Evolutionary conservation across 2,113 vertebrate species (phyloP).

Genomic region (Picathartes gymnocephalus): DNA sequence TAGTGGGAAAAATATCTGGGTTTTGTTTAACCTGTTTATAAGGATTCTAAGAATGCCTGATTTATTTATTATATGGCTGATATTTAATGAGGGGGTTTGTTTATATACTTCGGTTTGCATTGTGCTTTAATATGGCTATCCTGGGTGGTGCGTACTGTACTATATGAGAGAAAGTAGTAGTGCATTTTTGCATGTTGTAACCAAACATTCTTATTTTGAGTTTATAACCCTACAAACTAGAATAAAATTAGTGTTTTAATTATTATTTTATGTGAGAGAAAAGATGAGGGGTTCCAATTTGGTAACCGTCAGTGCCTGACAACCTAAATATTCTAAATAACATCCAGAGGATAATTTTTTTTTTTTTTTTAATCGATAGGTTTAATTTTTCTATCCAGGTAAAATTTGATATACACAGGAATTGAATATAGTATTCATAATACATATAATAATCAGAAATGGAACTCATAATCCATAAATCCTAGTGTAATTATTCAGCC

Average conservation of each 20-base stretch:
- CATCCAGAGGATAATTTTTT: neutral
- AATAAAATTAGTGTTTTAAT: neutral
- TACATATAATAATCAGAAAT: neutral
- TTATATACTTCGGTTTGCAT: neutral
- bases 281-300: neutral
- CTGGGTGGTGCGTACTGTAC: neutral
- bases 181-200: neutral
- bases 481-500: neutral
- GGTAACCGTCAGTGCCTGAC: neutral
- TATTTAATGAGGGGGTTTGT: neutral
- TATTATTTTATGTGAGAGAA: neutral
- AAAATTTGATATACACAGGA: neutral
- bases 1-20: neutral
- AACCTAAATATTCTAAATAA: neutral
- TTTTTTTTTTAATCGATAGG: neutral
- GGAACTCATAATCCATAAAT: neutral
- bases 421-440: neutral
- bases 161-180: neutral
- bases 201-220: neutral
- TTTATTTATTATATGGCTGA: neutral
- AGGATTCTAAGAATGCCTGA: neutral
- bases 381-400: neutral
- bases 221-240: neutral
- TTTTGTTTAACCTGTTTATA: neutral
- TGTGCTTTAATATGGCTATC: neutral